Conservation (phyloP, 2,797 vertebrate species). For the Halcyon leucocephala region DNA sequence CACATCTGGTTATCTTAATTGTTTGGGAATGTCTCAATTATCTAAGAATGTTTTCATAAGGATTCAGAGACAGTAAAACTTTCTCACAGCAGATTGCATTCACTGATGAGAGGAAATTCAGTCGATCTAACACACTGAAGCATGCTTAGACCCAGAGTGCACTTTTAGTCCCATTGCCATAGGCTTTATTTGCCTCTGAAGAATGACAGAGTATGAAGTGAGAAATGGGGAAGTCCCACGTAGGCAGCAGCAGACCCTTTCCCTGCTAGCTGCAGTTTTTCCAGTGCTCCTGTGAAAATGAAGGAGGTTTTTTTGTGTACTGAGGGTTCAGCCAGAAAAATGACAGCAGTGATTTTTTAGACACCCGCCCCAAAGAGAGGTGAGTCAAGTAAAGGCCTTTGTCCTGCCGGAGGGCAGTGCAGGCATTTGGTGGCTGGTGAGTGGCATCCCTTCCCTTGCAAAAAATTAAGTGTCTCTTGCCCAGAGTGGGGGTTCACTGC, state of each 20-base stretch:
- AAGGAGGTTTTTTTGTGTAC: not conserved
- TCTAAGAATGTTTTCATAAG: constrained; percentile 79
- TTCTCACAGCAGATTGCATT: constrained; percentile 78
- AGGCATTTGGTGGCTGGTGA: not conserved
- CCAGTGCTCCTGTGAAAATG: not conserved
- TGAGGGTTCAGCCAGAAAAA: not conserved
- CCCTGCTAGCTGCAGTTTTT: not conserved
- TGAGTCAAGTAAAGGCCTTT: not conserved
- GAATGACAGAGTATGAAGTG: not conserved
- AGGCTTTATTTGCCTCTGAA: constrained; percentile 48
- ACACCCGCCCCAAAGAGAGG: not conserved
- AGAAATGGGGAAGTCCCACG: constrained; percentile 26
- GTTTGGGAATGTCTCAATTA: constrained; percentile 85
- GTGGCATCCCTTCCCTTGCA: not conserved
- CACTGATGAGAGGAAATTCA: constrained; percentile 76
- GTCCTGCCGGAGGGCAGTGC: not conserved
- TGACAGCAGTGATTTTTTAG: not conserved
- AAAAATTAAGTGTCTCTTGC: not conserved
- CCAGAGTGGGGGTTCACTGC: not conserved
- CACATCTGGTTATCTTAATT: constrained; percentile 85
- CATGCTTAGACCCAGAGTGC: constrained; percentile 57
- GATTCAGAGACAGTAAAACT: constrained; percentile 80
- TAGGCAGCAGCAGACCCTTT: not conserved
- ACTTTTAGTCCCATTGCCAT: not conserved
- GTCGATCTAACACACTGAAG: constrained; percentile 59